Evolutionary conservation across 1,140 invertebrate genomes (phyloP).

Genomic region (Drosophila kurseongensis): DNA sequence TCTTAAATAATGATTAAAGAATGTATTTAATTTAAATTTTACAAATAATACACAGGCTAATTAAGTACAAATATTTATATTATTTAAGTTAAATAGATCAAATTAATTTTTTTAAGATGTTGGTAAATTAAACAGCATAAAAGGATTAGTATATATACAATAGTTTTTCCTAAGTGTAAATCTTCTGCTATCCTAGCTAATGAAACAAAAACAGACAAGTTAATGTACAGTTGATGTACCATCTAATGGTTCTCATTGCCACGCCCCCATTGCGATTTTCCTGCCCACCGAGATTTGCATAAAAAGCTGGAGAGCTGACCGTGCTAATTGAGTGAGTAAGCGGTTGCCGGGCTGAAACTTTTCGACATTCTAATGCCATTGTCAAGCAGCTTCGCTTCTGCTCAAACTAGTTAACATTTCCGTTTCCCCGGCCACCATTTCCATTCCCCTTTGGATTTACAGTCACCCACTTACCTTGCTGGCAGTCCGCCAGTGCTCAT

Average conservation of each 20-base stretch:
- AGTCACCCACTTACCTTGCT: slow-evolving; percentile 33
- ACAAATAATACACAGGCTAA: too few species aligned
- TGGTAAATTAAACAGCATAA: too few species aligned
- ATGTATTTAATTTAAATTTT: too few species aligned
- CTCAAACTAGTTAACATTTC: slow-evolving; percentile 77
- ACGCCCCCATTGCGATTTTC: slow-evolving; percentile 17
- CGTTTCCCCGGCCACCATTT: slow-evolving; percentile 23
- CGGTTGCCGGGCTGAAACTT: slow-evolving; percentile 60
- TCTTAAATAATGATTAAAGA: too few species aligned
- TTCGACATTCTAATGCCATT: slow-evolving; percentile 80
- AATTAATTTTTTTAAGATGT: too few species aligned
- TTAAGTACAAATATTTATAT: too few species aligned
- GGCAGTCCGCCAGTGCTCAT: slow-evolving; percentile 47
- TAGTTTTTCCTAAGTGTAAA: slow-evolving; percentile 3
- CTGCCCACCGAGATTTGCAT: slow-evolving; percentile 68
- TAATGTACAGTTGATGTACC: slow-evolving; percentile 82
- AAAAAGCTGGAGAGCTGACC: slow-evolving; percentile 57
- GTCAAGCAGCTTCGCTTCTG: slow-evolving; percentile 61
- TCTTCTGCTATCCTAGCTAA: slow-evolving; percentile 56
- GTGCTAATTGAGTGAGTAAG: slow-evolving; percentile 80
- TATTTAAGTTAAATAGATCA: too few species aligned
- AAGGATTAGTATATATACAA: neutral
- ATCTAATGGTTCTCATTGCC: slow-evolving; percentile 60
- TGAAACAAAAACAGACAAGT: slow-evolving; percentile 81
- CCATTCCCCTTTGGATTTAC: neutral